Base-by-base conservation (phyloP, 2,113 vertebrate species). In the Megaceryle maxima region DNA sequence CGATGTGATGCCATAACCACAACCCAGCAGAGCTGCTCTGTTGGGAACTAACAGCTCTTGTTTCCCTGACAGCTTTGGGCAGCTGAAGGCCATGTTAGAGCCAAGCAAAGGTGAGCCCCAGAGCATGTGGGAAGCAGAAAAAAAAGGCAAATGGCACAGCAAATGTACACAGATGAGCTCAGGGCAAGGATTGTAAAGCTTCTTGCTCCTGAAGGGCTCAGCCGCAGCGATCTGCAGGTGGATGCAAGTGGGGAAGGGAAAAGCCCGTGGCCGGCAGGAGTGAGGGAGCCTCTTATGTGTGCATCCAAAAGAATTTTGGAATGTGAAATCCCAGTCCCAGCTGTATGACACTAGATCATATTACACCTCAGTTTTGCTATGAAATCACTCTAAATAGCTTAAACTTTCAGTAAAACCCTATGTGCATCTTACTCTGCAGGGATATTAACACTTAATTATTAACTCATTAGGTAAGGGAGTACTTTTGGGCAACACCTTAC, bases 121-220 rank as follows among this genome's bases (percentile, higher is more conserved):
- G 29, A 87, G 46, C 35, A 78, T 0, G 3, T n/a, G 53, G 10
- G 63, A 82, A 88, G 55, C 44, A 92, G 76, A 6, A 75, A 46
- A 91, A 69, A 85, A n/a, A 72, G 69, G 68, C 79, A 91, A 91
- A 84, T 1, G 18, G 50, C 67, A 35, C 35, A 53, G 66, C 79
- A 77, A 93, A 94, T 28, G 19, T 43, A 62, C 88, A 86, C 24
- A 82, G 59, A 62, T 68, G 68, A 93, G 94, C 87, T 96, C 92
- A 88, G 90, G 68, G 37, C 50, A 86, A 63, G 82, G 53, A 68
- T n/a, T 35, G 41, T 62, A 89, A 81, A 83, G 20, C 44, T 51
- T 78, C 31, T 33, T 33, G 59, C 56, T 74, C 48, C 67, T 59
- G 35, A 80, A 44, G 25, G 60, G 62, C 68, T 86, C 55, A 56